phyloP scores from a whole-genome alignment of 53 echinoderm and acorn worm genomes.

The Arbacia lixula region DNA sequence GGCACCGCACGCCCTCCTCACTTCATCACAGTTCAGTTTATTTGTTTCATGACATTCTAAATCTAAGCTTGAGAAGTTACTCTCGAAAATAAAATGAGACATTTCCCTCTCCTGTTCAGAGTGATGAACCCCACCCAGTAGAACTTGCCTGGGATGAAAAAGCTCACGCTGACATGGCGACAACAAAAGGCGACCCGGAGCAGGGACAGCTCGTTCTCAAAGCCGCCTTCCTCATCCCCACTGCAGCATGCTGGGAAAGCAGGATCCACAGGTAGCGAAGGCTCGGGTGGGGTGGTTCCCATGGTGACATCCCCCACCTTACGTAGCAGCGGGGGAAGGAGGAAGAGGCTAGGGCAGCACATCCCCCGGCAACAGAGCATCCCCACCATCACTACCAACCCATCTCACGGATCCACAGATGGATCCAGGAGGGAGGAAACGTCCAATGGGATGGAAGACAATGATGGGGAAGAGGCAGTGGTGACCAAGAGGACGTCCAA shows the following conservation, averaged over 20 bases:
- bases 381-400: background rate
- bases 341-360: constrained; percentile 33
- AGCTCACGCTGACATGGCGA: constrained; percentile 84
- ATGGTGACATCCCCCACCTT: background rate
- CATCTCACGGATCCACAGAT: background rate
- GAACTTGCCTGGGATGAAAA: constrained; percentile 83
- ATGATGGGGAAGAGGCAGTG: too few relatives aligned
- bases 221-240: background rate
- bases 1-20: too few relatives aligned
- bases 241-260: background rate
- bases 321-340: background rate
- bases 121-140: too few relatives aligned
- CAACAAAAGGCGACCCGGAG: constrained; percentile 71
- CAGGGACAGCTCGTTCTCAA: constrained; percentile 9
- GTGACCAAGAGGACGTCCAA: too few relatives aligned
- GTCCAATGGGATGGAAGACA: background rate
- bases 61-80: too few relatives aligned
- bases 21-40: too few relatives aligned
- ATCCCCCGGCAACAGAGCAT: background rate
- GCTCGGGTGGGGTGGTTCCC: background rate
- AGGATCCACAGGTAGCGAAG: constrained; percentile 36
- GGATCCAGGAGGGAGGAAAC: background rate
- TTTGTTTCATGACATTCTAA: too few relatives aligned
- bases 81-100: too few relatives aligned
- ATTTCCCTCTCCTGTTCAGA: too few relatives aligned